Evolutionary conservation across 2,113 vertebrate genomes (phyloP).

Genomic region (Gorsachius goisagi): DNA sequence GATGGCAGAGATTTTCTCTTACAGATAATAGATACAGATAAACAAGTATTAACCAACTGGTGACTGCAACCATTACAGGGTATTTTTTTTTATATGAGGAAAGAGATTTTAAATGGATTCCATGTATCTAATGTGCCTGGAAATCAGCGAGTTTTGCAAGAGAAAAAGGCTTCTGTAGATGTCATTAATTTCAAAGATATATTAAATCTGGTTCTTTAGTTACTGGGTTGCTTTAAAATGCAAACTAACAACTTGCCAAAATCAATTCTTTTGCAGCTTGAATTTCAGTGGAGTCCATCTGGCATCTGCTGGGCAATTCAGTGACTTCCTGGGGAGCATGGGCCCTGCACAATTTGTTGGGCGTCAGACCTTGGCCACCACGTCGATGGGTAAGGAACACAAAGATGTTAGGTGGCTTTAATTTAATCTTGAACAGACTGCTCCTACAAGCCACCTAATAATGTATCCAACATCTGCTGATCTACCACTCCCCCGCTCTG

Average conservation of each 20-base stretch:
- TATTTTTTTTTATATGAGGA: accelerated
- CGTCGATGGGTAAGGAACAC: constrained; percentile 90
- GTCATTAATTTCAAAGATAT: neutral
- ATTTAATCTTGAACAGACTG: neutral
- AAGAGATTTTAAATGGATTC: neutral
- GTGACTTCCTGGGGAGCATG: constrained; percentile 97
- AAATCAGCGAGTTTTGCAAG: neutral
- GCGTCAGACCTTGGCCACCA: constrained; percentile 95
- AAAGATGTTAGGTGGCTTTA: neutral
- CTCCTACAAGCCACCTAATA: neutral
- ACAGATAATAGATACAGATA: neutral
- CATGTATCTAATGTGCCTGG: neutral
- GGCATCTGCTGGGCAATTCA: constrained; percentile 93
- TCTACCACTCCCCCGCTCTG: neutral
- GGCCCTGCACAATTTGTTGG: constrained; percentile 97
- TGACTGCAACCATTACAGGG: neutral
- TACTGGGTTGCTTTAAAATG: neutral
- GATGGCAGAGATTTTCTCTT: neutral
- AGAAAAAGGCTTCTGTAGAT: neutral
- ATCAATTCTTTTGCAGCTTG: constrained; percentile 78
- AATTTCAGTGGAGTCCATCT: constrained; percentile 97
- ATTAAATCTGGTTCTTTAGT: neutral
- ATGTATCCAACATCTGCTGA: neutral
- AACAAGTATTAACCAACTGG: neutral
- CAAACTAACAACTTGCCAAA: constrained; percentile 15